Evolutionary conservation across 2,888 invertebrate genomes (phyloP).

Genomic region (Schizotus pectinicornis): DNA sequence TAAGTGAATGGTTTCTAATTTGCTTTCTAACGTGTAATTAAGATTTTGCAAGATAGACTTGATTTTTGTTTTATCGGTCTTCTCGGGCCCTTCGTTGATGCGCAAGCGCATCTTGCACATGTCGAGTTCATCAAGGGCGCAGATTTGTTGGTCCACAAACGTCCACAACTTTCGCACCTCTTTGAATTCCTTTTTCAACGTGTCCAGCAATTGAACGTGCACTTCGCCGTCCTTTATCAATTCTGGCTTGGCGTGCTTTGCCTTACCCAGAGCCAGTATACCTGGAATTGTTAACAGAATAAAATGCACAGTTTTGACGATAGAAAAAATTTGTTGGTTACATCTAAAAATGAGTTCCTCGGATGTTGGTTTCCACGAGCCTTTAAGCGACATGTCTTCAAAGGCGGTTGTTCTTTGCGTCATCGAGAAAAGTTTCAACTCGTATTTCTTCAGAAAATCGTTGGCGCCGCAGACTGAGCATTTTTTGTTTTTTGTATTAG

Average conservation of each 20-base stretch:
- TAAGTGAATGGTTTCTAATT: slow-evolving; percentile 54
- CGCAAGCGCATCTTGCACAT: slow-evolving; percentile 72
- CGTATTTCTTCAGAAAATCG: slow-evolving; percentile 59
- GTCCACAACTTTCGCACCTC: slow-evolving; percentile 56
- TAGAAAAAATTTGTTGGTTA: slow-evolving; percentile 35
- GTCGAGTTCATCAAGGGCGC: slow-evolving; percentile 73
- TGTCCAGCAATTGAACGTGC: slow-evolving; percentile 65
- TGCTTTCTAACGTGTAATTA: slow-evolving; percentile 49
- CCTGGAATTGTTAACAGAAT: slow-evolving; percentile 47
- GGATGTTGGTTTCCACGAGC: slow-evolving; percentile 68
- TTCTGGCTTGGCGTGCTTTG: slow-evolving; percentile 50
- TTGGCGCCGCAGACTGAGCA: slow-evolving; percentile 60
- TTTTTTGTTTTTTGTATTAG: slow-evolving; percentile 40
- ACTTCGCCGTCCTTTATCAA: slow-evolving; percentile 60
- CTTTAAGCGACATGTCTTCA: slow-evolving; percentile 61
- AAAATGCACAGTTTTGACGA: too few species aligned
- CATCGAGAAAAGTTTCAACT: slow-evolving; percentile 65
- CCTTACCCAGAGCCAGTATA: slow-evolving; percentile 55
- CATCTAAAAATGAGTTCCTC: slow-evolving; percentile 66
- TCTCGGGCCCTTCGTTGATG: slow-evolving; percentile 56
- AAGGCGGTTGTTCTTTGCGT: slow-evolving; percentile 56
- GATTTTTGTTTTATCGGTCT: slow-evolving; percentile 19
- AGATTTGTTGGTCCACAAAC: slow-evolving; percentile 54
- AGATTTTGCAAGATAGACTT: slow-evolving; percentile 48
- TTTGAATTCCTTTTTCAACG: slow-evolving; percentile 70